Conservation (phyloP, 2,888 invertebrate genomes). For the Rotaria sp. region DNA sequence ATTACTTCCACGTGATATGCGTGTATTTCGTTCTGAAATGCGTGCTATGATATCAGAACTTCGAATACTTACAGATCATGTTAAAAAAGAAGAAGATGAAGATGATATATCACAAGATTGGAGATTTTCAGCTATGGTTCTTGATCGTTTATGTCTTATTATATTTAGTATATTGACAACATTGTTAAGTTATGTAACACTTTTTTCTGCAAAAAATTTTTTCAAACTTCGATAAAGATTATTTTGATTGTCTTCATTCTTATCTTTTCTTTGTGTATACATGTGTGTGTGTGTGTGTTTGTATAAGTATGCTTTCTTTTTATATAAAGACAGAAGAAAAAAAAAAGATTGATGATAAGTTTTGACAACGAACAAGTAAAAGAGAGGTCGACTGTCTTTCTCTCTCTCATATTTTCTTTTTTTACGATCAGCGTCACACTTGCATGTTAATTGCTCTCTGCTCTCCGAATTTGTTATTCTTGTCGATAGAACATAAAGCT, state of each 20-base stretch:
- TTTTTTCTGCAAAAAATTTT: conserved; percentile 38
- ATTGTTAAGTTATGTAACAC: conserved; percentile 22
- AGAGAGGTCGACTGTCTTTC: background rate
- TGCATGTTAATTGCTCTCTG: conserved; percentile 2
- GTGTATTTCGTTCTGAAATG: conserved; percentile 34
- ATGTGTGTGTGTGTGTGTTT: conserved; percentile 6
- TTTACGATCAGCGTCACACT: conserved; percentile 10
- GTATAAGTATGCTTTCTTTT: background rate
- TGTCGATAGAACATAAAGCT: background rate
- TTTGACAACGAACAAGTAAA: background rate
- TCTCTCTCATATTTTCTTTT: background rate
- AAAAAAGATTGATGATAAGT: background rate
- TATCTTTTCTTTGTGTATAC: background rate
- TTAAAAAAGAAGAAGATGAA: conserved; percentile 39
- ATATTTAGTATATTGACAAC: conserved; percentile 30
- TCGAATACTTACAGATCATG: conserved; percentile 32
- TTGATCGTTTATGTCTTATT: conserved; percentile 38
- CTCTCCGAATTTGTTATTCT: conserved; percentile 16
- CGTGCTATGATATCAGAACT: conserved; percentile 30
- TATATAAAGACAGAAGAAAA: background rate
- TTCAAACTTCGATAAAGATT: conserved; percentile 28
- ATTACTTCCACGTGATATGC: conserved; percentile 29
- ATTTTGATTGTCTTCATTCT: background rate
- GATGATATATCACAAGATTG: conserved; percentile 34
- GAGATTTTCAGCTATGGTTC: conserved; percentile 41